A percentile compares a stretch with the other conserved stretches of the same genome.
Evolutionary conservation across 2,113 vertebrate species (phyloP).

Genomic region (Spea bombifrons): DNA sequence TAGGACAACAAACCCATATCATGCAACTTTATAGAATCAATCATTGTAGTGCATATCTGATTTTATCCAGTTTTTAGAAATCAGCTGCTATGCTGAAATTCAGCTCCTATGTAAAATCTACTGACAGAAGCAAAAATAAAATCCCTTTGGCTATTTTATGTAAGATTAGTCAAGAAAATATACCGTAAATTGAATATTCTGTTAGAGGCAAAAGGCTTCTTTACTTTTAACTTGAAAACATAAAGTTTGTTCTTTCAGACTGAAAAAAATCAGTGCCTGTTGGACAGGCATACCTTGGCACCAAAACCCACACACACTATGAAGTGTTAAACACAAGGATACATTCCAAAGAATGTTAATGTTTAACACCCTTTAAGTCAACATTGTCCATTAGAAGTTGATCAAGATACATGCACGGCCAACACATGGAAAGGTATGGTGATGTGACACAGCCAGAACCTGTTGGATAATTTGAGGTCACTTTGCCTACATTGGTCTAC

Average conservation of each 20-base stretch:
- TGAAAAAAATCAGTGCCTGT: conserved; percentile 28
- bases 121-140: background rate
- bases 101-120: conserved; percentile 1
- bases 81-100: conserved; percentile 7
- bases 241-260: background rate
- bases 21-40: conserved; percentile 30
- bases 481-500: too few species aligned
- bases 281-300: conserved; percentile 1
- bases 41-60: conserved; percentile 22
- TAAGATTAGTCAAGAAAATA: background rate
- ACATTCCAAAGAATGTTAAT: conserved; percentile 1
- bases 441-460: conserved; percentile 20
- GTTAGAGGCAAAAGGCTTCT: background rate
- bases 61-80: conserved; percentile 28
- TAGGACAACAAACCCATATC: background rate
- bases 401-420: conserved; percentile 33
- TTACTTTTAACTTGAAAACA: background rate
- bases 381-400: background rate
- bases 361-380: conserved; percentile 3
- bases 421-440: conserved; percentile 23
- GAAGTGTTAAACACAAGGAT: background rate
- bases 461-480: background rate
- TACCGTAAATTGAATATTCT: background rate
- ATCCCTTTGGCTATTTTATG: conserved; percentile 10
- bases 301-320: background rate